Conservation (phyloP, 2,888 invertebrate species). For the Tryphoninae sp. region DNA sequence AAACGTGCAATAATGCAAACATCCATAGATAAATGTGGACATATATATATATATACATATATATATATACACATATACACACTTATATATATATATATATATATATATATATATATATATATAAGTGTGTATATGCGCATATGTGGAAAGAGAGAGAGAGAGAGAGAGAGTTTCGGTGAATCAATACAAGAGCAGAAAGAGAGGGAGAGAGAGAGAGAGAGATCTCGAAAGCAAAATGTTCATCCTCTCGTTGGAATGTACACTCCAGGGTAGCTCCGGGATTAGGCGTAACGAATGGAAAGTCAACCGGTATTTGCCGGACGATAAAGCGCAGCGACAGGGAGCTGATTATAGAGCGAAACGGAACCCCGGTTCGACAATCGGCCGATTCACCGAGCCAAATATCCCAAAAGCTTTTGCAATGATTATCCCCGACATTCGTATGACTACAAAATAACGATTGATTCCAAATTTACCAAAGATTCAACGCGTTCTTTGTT, state of each 20-base stretch:
- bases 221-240: not conserved
- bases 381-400: not conserved
- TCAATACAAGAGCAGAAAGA: slow-evolving; percentile 12
- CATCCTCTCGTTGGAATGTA: slow-evolving; percentile 21
- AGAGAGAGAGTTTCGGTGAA: not conserved
- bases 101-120: not conserved
- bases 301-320: slow-evolving; percentile 54
- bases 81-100: not conserved
- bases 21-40: not conserved
- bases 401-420: slow-evolving; percentile 20
- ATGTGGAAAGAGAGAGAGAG: too few species aligned
- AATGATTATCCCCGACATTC: slow-evolving; percentile 7
- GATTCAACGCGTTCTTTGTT: too few species aligned
- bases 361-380: not conserved
- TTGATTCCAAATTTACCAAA: too few species aligned
- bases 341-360: slow-evolving; percentile 25
- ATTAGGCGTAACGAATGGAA: slow-evolving; percentile 59
- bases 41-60: not conserved
- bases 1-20: not conserved
- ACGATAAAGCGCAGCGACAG: slow-evolving; percentile 40
- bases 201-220: slow-evolving; percentile 4
- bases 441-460: slow-evolving; percentile 8
- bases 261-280: slow-evolving; percentile 10
- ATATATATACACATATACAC: not conserved
- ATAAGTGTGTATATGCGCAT: not conserved